Base-by-base conservation (phyloP, 1,140 invertebrate genomes). In the Thrips palmi region DNA sequence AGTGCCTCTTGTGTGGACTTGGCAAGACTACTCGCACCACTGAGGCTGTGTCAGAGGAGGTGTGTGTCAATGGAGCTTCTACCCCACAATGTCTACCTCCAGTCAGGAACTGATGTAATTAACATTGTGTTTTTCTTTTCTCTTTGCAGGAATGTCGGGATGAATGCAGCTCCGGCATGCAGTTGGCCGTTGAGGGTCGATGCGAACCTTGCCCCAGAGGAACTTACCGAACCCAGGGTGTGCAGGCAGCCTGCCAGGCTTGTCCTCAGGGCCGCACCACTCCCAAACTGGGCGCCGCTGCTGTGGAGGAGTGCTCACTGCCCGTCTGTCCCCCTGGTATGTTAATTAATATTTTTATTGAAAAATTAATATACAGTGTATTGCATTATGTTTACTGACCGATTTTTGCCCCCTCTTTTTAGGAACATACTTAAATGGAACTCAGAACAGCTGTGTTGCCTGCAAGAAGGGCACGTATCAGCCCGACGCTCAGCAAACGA, bases 381-480 rank as follows among this genome's bases (percentile, higher is more conserved):
- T 5, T 24, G 20, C 19, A 17, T 24, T 37, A 28, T 42, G 12
- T 40, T 28, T 40, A 30, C 10, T 8, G 31, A 18, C 22, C 10
- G 3, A 7, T 10, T 7, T 34, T 34, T 33, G 33, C 21, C 20
- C 2, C n/a, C 5, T 19, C 19, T 40, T 56, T 60, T 4, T 55
- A 61, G 85, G 87, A 30, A 71, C 78, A 8, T 91, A 81, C 54
- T 64, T 94, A 34, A 87, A 92, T 54, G 73, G 71, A 3, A 82
- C 75, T 1, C 60, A 75, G 7, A 89, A 89, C 52, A 74, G 74
- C 41, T 97, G 93, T 54, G 61, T 80, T 17, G 64, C 75, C 27
- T 98, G 93, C 55, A 81, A 85, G 32, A 82, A 87, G 51, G 88
- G 88, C 41, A 89, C 74, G 32, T 97, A 92, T 54, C 92, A 97